A percentile compares a stretch with the other conserved stretches of the same genome.
phyloP scores from a whole-genome alignment of 2,888 invertebrate genomes.

The Dione juno region DNA sequence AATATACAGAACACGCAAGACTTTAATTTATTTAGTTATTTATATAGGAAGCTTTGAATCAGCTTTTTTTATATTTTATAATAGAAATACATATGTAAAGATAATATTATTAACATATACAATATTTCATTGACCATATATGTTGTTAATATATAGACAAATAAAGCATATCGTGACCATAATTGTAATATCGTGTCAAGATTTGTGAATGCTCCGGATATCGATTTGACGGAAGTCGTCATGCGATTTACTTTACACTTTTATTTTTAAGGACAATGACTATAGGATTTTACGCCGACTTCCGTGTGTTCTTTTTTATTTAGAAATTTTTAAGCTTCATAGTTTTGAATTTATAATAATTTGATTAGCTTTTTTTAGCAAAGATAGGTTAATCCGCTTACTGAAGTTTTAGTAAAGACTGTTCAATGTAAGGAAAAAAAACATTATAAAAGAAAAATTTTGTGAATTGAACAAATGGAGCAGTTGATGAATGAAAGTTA shows the following conservation, averaged over 20 bases:
- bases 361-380: no score
- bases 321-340: neutral
- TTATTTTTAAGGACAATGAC: constrained; percentile 29
- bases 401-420: no score
- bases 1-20: neutral
- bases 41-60: neutral
- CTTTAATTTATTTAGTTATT: neutral
- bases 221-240: constrained; percentile 36
- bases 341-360: neutral
- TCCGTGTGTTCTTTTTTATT: neutral
- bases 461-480: neutral
- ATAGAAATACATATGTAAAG: neutral
- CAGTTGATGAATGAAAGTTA: constrained; percentile 32
- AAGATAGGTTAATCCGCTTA: no score
- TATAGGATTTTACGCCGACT: neutral
- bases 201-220: constrained; percentile 35
- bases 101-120: constrained; percentile 4
- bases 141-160: constrained; percentile 7
- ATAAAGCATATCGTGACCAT: constrained; percentile 12
- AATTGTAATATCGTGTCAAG: constrained; percentile 14
- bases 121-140: constrained; percentile 13
- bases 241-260: constrained; percentile 37
- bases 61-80: neutral
- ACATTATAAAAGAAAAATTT: no score
- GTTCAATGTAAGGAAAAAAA: no score